Evolutionary conservation across 2,113 vertebrate species (phyloP), one percentile per base, ranked within the genome.

Genomic region (Xenus cinereus): DNA sequence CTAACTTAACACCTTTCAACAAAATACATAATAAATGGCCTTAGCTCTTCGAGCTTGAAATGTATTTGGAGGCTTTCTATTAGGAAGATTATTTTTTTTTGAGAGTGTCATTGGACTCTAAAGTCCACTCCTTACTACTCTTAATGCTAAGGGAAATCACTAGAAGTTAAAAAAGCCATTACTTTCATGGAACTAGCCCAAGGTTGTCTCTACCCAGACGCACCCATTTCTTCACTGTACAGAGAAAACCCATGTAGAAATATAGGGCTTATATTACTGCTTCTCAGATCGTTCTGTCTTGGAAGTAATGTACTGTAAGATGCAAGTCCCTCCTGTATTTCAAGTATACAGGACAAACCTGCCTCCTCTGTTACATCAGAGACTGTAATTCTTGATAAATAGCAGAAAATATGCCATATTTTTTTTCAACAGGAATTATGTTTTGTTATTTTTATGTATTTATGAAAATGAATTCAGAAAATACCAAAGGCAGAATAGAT

Each of bases 391-490:
- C 33, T 53, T 62, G 39, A 69, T 46, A 86, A 62, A 76, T 35
- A 50, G 27, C 1, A 1, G 62, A 84, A 69, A 48, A 51, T 46
- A 22, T 30, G 5, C 5, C 0, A 1, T 16, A 41, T 4, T 19
- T 35, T 72, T 64, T 71, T 89, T 10, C 10, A 85, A 32, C 1
- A 28, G 20, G 11, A 83, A 73, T 60, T 59, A 14, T 53, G 14
- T 23, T 83, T 60, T 62, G 6, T 37, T 41, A 53, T 68, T 69
- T 94, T 80, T 69, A 35, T 56, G 26, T 83, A 69, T 69, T 69
- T 95, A 84, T 85, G 35, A 43, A 82, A 87, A 90, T 39, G 1
- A 76, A 86, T 73, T 57, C 76, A 93, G 50, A 71, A 90, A 51
- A 21, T 48, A n/a, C 12, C 24, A 77, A 81, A 9, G 19, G 35